Evolutionary conservation across 2,888 invertebrate species (phyloP), one percentile per base, ranked within the genome.

Genomic region (Conchocele bisecta): DNA sequence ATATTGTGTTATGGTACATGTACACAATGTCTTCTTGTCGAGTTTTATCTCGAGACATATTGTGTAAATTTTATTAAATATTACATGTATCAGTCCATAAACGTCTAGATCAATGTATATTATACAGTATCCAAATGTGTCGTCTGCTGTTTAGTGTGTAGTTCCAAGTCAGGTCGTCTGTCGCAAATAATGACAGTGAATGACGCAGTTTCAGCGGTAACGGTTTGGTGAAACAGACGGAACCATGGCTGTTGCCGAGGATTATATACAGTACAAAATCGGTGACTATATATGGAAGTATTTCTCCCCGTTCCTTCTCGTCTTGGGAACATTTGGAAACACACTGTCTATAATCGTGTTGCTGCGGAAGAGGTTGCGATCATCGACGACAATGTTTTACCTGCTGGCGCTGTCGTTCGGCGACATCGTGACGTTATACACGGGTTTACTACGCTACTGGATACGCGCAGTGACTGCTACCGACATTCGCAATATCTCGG

Each of bases 371-470:
- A 37, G 46, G 0, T 51, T 83, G 65, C 71, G 82, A 3, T 35
- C 59, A 3, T 74, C 79, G 1, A 81, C 80, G 3, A 82, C 83
- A 6, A 83, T 82, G 82, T 82, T 82, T 24, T 83, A 80, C 35
- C 54, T 83, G 13, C 73, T 71, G 7, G 75, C 76, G 17, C 56
- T 83, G 2, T 72, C 81, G 15, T 53, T 81, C n/a, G 81, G 77
- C 0, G 82, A 83, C 56, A 46, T 81, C 13, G 61, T 77, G 22
- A 75, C 79, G 0, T 46, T 83, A 26, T 81, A 79, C 28, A 82
- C 82, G 1, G 83, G 83, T 5, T 48, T 83, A 15, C 41, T 83
- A 26, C 67, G 83, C 13, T 75, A 77, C 51, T 87, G 86, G 86
- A 53, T 87, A n/a, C 57, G 68, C 6, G 42, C 56, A 20, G 70